These are phyloP conservation scores for Ellobius talpinus DNA, from an alignment of 2,113 vertebrate genomes.

Conservation along the genomic window DNA sequence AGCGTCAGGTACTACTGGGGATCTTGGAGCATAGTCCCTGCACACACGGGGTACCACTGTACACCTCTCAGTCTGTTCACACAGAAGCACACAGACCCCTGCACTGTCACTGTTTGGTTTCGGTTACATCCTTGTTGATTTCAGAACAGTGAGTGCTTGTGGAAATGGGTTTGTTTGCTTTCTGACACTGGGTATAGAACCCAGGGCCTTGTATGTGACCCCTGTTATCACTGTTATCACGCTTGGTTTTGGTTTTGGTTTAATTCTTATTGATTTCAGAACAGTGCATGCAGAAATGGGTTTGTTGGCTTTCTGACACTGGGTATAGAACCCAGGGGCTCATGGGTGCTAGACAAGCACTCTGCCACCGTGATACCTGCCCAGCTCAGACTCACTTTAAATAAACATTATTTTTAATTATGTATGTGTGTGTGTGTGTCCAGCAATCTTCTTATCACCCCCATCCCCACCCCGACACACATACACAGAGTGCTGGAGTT, in stretches of 20 bases:
- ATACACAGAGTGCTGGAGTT: not conserved
- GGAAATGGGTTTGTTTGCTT: not conserved
- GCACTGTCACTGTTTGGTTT: not conserved
- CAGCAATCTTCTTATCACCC: not conserved
- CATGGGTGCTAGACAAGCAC: not conserved
- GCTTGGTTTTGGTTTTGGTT: not conserved
- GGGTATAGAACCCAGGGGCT: not conserved
- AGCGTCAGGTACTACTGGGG: fast-evolving
- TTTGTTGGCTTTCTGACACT: not conserved
- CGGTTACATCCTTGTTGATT: not conserved
- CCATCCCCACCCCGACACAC: not conserved
- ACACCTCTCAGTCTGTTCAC: not conserved
- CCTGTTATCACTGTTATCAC: too few relatives aligned
- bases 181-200: not conserved
- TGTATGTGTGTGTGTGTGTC: not conserved
- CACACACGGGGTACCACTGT: not conserved
- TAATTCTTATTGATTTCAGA: not conserved
- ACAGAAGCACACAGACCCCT: fast-evolving
- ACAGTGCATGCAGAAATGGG: fast-evolving
- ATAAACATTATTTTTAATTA: not conserved
- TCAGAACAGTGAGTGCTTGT: fast-evolving
- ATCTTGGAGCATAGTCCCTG: not conserved
- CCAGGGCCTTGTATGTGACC: not conserved
- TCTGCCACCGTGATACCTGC: not conserved
- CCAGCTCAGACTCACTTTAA: not conserved